Percentiles rank a stretch among this genome's conserved stretches.
phyloP scores from a whole-genome alignment of 2,888 invertebrate genomes.

The Phytoseiulus persimilis region DNA sequence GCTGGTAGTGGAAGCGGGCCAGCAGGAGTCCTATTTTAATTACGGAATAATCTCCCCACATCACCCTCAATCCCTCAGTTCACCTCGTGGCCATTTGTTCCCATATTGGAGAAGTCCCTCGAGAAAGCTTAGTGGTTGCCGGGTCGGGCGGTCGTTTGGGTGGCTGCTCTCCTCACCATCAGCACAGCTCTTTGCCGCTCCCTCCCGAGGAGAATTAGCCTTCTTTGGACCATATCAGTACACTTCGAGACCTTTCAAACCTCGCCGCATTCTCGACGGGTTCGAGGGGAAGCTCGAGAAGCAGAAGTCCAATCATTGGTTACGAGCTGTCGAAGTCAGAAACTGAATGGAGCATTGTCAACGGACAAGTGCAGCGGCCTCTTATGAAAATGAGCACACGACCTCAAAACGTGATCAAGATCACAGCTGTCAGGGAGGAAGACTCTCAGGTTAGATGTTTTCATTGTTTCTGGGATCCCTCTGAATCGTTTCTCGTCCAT shows the following conservation, averaged over 20 bases:
- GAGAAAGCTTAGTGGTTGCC: neutral
- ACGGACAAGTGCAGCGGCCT: neutral
- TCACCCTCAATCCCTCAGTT: slow-evolving; percentile 5
- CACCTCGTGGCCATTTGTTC: slow-evolving; percentile 5
- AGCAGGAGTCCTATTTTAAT: neutral
- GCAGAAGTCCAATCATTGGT: neutral
- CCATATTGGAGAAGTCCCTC: neutral
- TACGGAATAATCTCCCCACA: neutral
- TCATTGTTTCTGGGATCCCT: too few species aligned
- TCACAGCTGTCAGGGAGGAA: too few species aligned
- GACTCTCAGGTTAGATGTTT: too few species aligned
- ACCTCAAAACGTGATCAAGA: too few species aligned
- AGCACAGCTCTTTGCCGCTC: neutral
- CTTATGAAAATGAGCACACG: too few species aligned
- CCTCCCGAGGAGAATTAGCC: neutral
- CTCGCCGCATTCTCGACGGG: neutral
- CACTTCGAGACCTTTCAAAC: neutral
- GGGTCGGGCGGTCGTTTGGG: neutral
- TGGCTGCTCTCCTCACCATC: neutral
- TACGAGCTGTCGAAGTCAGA: too few species aligned
- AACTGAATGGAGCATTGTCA: neutral
- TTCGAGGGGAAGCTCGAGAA: neutral
- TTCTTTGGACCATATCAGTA: neutral
- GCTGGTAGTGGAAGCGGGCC: neutral
- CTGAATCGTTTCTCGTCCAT: too few species aligned